Evolutionary conservation across 1,140 invertebrate genomes (phyloP).

Genomic region (Microvelia longipes): DNA sequence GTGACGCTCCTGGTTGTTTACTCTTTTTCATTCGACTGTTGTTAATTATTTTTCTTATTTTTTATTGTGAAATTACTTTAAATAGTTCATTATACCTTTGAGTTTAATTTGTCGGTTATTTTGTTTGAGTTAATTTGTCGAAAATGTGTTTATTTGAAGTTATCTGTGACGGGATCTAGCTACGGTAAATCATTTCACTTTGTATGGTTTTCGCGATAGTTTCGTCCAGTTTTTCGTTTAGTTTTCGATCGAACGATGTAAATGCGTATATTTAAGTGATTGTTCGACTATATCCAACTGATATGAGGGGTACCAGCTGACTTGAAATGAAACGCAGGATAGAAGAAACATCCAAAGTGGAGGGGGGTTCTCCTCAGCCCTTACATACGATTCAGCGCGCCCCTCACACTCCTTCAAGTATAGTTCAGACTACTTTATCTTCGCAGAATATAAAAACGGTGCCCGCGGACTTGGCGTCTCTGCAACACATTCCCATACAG

Average conservation of each 20-base stretch:
- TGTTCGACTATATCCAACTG: neutral
- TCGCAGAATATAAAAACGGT: constrained; percentile 8
- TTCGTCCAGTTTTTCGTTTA: neutral
- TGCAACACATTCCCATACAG: constrained; percentile 7
- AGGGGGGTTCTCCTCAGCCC: constrained; percentile 30
- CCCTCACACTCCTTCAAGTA: constrained; percentile 23
- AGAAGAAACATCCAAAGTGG: constrained; percentile 39
- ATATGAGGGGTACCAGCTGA: constrained; percentile 31
- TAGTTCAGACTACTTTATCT: constrained; percentile 10
- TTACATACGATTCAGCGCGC: constrained; percentile 31
- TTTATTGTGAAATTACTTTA: constrained; percentile 31
- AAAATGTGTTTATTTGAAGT: neutral
- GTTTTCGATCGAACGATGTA: neutral
- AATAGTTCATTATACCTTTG: neutral
- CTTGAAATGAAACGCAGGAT: constrained; percentile 46
- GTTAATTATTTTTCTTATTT: neutral
- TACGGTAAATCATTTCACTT: neutral
- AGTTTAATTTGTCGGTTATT: neutral
- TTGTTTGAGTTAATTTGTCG: neutral
- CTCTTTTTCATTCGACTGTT: neutral
- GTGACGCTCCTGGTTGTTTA: neutral
- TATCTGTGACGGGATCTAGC: neutral
- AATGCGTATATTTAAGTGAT: neutral
- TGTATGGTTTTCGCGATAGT: neutral
- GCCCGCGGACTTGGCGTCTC: constrained; percentile 3